Evolutionary conservation across 1,140 invertebrate species (phyloP).

Genomic region (Anadara kagoshimensis): DNA sequence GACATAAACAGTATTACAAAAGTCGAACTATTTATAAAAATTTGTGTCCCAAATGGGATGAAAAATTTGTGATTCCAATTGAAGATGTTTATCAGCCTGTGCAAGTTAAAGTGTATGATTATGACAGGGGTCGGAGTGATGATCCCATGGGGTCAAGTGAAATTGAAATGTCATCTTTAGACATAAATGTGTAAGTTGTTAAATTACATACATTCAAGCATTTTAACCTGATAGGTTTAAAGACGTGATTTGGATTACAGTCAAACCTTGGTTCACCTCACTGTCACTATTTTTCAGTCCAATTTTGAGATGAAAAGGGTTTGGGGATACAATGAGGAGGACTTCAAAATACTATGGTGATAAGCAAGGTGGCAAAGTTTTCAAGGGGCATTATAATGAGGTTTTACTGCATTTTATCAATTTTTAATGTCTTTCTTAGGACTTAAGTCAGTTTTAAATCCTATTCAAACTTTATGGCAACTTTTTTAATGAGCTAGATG

Average conservation of each 20-base stretch:
- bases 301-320: too few species aligned
- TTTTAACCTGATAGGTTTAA: too few species aligned
- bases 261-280: neutral
- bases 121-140: conserved; percentile 97
- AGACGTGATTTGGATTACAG: neutral
- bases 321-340: too few species aligned
- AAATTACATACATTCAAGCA: neutral
- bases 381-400: too few species aligned
- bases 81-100: conserved; percentile 79
- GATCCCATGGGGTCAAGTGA: conserved; percentile 97
- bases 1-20: conserved; percentile 71
- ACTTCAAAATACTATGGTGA: too few species aligned
- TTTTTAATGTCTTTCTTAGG: neutral
- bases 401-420: too few species aligned
- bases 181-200: conserved; percentile 82
- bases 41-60: conserved; percentile 77
- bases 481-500: too few species aligned
- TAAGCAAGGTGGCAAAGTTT: too few species aligned
- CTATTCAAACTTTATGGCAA: too few species aligned
- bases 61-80: conserved; percentile 72
- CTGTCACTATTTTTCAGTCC: too few species aligned
- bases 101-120: conserved; percentile 96
- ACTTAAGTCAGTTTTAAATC: neutral
- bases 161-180: conserved; percentile 89
- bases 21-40: conserved; percentile 74